These are phyloP conservation scores for Clarias gariepinus DNA, from an alignment of 2,113 vertebrate species.

Conservation along the genomic window DNA sequence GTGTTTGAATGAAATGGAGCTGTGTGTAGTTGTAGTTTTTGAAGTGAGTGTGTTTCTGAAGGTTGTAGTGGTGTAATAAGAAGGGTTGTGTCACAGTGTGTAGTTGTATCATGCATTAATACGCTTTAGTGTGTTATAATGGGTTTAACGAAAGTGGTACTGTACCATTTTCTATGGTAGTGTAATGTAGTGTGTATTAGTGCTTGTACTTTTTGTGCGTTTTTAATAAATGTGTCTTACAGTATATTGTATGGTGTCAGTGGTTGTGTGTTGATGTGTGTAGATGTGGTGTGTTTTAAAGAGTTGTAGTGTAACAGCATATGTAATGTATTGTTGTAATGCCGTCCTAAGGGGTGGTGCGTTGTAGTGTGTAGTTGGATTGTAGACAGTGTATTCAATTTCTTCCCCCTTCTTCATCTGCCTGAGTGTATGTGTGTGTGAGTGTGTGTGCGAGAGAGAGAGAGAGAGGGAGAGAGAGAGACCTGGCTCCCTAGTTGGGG, in stretches of 20 bases:
- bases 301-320: background rate
- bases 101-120: background rate
- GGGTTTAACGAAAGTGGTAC: too few species aligned
- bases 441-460: conserved; percentile 9
- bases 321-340: background rate
- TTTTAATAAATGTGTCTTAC: background rate
- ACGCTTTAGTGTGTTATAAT: background rate
- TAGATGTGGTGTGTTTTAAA: background rate
- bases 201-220: background rate
- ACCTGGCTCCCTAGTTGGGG: conserved; percentile 18
- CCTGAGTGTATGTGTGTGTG: conserved; percentile 2
- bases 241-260: too few species aligned
- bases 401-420: conserved; percentile 30
- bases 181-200: too few species aligned
- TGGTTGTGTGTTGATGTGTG: too few species aligned
- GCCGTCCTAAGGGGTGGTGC: background rate
- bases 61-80: too few species aligned
- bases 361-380: background rate
- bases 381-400: background rate
- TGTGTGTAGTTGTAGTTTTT: background rate
- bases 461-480: conserved; percentile 53
- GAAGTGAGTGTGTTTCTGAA: too few species aligned
- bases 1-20: background rate
- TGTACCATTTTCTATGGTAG: too few species aligned
- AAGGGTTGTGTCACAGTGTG: background rate